Evolutionary conservation across 2,888 invertebrate genomes (phyloP), one percentile per base, ranked within the genome.

Genomic region (Apodemia zela): DNA sequence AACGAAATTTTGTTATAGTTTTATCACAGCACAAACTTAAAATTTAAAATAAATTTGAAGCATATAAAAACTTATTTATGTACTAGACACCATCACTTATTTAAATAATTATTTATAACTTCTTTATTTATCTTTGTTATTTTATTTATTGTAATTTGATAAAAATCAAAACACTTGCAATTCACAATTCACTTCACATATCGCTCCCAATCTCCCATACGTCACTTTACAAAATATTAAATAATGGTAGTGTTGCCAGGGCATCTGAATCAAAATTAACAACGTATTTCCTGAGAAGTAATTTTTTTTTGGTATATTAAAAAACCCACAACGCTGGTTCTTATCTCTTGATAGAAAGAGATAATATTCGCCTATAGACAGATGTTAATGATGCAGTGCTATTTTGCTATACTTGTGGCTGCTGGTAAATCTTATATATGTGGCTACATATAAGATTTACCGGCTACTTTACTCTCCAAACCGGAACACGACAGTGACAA

Each of bases 101-200:
- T 42, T 51, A 5, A 33, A 60, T n/a, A 47, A 62, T 29, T 58
- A 57, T 57, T 57, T 29, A 3, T 45, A 58, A 35, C 15, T 63
- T 45, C 33, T 60, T 29, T 60, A 10, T 35, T 29, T 54, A 35
- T 59, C 8, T 60, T 42, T 38, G 38, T 60, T 51, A 33, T 54
- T 63, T 63, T 45, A 49, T 70, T 71, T 67, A 74, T 45, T 45
- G 15, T 47, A 59, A 59, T 65, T 76, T 75, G 74, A 71, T 75
- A 72, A 74, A 78, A 75, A 79, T 80, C 82, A 86, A 83, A 87
- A 87, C 83, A 85, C 79, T 80, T 45, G 42, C 13, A 42, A 58
- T 45, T 45, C 59, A 35, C 49, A 77, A 80, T 25, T 25, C 3
- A 21, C 21, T 76, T 79, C 77, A 77, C 78, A 81, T 79, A 77